phyloP scores from a whole-genome alignment of 2,797 vertebrate genomes.

The Microchirus variegatus region DNA sequence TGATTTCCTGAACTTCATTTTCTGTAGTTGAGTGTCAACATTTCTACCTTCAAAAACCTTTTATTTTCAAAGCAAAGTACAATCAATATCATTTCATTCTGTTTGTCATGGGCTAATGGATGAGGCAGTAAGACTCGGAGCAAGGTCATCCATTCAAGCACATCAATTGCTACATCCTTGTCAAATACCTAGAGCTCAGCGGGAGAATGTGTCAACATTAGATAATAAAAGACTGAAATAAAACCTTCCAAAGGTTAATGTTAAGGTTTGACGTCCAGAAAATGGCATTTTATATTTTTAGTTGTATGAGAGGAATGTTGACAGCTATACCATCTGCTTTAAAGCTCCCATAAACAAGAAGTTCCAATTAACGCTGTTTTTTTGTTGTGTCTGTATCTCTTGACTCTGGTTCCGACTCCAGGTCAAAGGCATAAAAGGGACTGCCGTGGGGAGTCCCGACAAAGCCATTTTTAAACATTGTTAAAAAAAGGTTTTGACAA shows the following conservation, averaged over 20 bases:
- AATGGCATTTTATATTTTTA: no score
- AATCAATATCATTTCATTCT: constrained; percentile 45
- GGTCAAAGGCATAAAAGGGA: no score
- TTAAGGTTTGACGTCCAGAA: no score
- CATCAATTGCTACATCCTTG: constrained; percentile 16
- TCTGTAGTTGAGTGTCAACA: not conserved
- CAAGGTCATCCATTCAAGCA: constrained; percentile 14
- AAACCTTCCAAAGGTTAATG: constrained; percentile 16
- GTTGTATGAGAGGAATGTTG: no score
- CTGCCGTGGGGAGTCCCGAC: no score
- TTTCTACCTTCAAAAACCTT: not conserved
- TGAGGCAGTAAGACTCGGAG: constrained; percentile 18
- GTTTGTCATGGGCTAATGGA: constrained; percentile 53
- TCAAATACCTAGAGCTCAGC: constrained; percentile 6
- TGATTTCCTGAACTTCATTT: constrained; percentile 34
- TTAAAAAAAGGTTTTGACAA: no score
- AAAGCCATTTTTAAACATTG: no score
- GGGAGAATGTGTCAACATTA: constrained; percentile 31
- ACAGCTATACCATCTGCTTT: no score
- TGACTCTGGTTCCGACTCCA: no score
- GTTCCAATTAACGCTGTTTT: no score
- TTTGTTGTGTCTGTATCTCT: no score
- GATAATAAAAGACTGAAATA: constrained; percentile 32
- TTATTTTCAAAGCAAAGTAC: not conserved
- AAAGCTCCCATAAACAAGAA: no score